Evolutionary conservation across 2,113 vertebrate species (phyloP).

Genomic region (Xiphias gladius): DNA sequence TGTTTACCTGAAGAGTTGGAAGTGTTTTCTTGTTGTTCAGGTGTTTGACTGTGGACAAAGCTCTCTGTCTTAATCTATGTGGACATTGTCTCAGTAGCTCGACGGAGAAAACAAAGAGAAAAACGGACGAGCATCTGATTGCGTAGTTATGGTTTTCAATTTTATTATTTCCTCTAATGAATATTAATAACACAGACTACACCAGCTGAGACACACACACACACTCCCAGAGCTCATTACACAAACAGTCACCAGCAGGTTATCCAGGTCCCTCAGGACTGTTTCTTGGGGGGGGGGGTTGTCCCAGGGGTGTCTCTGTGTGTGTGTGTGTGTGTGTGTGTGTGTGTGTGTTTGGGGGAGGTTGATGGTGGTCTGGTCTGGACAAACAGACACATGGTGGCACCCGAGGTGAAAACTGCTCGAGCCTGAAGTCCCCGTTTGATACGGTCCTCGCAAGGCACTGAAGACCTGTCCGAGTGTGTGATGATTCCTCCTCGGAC

Average conservation of each 20-base stretch:
- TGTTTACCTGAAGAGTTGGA: no score
- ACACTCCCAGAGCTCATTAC: background rate
- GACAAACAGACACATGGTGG: conserved; percentile 27
- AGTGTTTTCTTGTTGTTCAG: no score
- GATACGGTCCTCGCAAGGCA: no score
- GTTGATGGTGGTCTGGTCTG: conserved; percentile 20
- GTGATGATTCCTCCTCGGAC: no score
- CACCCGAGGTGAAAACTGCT: background rate
- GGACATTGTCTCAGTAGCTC: no score
- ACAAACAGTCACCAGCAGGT: conserved; percentile 30
- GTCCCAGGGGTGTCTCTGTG: background rate
- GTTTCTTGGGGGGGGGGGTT: background rate
- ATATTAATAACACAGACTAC: conserved; percentile 22
- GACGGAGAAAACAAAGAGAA: no score
- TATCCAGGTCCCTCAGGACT: conserved; percentile 15
- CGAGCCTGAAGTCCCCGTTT: conserved; percentile 22
- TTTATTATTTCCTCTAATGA: conserved; percentile 42
- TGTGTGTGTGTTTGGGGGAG: background rate
- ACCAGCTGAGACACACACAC: conserved; percentile 24
- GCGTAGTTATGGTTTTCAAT: background rate
- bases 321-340: background rate
- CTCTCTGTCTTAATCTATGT: no score
- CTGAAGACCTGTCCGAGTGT: background rate
- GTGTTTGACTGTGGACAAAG: no score
- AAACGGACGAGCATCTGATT: conserved; percentile 22